Evolutionary conservation across 1,140 invertebrate species (phyloP).

Genomic region (Solenopsis invicta): DNA sequence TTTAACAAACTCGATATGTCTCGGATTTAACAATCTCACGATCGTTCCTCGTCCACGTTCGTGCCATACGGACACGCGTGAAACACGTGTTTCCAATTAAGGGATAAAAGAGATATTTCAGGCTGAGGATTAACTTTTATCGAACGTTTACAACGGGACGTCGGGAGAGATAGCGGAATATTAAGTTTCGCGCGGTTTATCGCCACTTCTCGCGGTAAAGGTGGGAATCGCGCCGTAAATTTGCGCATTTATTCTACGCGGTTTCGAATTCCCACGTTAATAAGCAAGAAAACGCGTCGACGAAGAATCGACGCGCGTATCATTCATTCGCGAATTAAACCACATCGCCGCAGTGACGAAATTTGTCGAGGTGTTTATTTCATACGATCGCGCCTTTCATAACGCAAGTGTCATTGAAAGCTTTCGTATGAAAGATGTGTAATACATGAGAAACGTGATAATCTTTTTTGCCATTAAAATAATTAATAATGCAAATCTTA

Average conservation of each 20-base stretch:
- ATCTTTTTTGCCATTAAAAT: not conserved
- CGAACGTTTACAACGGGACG: conserved; percentile 47
- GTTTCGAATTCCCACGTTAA: conserved; percentile 51
- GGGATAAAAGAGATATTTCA: conserved; percentile 60
- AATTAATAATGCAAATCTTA: not conserved
- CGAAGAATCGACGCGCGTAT: not conserved
- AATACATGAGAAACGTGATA: not conserved
- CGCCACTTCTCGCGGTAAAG: conserved; percentile 54
- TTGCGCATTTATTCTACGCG: conserved; percentile 40
- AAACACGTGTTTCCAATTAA: conserved; percentile 55
- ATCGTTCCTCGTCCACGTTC: not conserved
- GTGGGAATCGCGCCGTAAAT: conserved; percentile 48
- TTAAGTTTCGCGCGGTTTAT: conserved; percentile 63
- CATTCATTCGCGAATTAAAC: conserved; percentile 28
- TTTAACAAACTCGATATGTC: conserved; percentile 24
- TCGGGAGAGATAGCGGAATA: conserved; percentile 44
- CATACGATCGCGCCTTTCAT: not conserved
- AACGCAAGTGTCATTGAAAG: not conserved
- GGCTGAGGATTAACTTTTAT: conserved; percentile 54
- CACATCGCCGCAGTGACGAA: no score
- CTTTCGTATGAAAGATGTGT: not conserved
- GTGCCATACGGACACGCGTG: conserved; percentile 11
- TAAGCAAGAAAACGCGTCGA: conserved; percentile 37
- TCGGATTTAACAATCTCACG: conserved; percentile 1
- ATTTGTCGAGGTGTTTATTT: not conserved